Evolutionary conservation across 2,797 vertebrate genomes (phyloP), one percentile per base, ranked within the genome.

Genomic region (Artibeus lituratus): DNA sequence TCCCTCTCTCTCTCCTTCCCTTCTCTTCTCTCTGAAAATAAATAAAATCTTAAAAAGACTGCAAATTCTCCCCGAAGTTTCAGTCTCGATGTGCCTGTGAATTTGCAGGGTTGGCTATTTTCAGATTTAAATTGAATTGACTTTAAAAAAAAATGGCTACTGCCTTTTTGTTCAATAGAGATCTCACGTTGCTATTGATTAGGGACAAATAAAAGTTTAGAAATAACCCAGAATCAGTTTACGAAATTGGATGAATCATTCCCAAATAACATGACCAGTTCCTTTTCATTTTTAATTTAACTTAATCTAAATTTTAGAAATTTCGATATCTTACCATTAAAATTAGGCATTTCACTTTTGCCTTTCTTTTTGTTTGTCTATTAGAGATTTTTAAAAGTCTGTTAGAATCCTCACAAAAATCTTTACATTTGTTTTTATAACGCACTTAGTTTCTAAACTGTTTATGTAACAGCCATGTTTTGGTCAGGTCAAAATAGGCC

Each of bases 371-470:
- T 93, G 19, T 70, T 72, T 94, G 84, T 87, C 94, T 22, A 59
- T 87, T 78, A 73, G 70, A 96, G 29, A 72, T 74, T 76, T 87
- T 47, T 29, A 7, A 77, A 90, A 65, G 15, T 90, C 62, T 90
- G 76, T 90, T 7, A 86, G 26, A 94, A 83, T 97, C 16, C 39
- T 85, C 15, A 89, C 26, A 44, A 51, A 95, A 3, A 21, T 88
- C 47, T 96, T 93, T 65, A 59, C 11, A 7, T 82, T 93, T 95
- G 57, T 16, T 78, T 95, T 94, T 92, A 44, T 87, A 77, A 19
- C 81, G 72, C 4, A 37, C 87, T 70, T 87, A 90, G 51, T 76
- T 96, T 94, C 21, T 93, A 73, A 59, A 42, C 16, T 85, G 16
- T 88, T 92, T 15, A 51, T 2, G 90, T 87, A 55, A 35, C 91